Conservation (phyloP, 1,140 invertebrate species). For the Armadillidium nasatum region DNA sequence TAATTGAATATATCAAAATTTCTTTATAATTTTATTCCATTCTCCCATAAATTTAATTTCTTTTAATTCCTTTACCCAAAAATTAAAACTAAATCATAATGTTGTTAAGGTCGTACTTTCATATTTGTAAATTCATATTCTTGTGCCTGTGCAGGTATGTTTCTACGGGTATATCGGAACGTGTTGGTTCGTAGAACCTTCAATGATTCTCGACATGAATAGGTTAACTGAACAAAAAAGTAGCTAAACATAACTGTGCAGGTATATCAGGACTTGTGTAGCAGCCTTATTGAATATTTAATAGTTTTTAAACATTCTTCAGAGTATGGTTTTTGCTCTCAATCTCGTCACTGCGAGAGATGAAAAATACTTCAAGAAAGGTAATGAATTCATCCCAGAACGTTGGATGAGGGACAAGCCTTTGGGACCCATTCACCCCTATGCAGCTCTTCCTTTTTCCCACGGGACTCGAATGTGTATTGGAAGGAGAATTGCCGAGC, state of each 20-base stretch:
- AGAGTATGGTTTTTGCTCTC: background rate
- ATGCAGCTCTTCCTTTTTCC: background rate
- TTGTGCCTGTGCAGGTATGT: too few species aligned
- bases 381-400: background rate
- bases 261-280: background rate
- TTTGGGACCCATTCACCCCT: background rate
- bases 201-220: background rate
- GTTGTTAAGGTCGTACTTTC: too few species aligned
- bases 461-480: conserved; percentile 16
- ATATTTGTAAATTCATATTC: too few species aligned
- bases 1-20: too few species aligned
- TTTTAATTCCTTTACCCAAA: too few species aligned
- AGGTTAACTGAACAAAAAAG: background rate
- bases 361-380: background rate
- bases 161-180: too few species aligned
- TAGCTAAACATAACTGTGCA: background rate
- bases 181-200: too few species aligned
- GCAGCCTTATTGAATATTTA: background rate
- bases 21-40: too few species aligned
- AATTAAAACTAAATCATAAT: too few species aligned
- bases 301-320: background rate
- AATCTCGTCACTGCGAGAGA: background rate
- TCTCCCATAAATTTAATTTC: too few species aligned
- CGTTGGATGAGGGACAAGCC: background rate
- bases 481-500: background rate